phyloP scores from a whole-genome alignment of 64 coral and sea anemone genomes.

The Trachythela sp. region DNA sequence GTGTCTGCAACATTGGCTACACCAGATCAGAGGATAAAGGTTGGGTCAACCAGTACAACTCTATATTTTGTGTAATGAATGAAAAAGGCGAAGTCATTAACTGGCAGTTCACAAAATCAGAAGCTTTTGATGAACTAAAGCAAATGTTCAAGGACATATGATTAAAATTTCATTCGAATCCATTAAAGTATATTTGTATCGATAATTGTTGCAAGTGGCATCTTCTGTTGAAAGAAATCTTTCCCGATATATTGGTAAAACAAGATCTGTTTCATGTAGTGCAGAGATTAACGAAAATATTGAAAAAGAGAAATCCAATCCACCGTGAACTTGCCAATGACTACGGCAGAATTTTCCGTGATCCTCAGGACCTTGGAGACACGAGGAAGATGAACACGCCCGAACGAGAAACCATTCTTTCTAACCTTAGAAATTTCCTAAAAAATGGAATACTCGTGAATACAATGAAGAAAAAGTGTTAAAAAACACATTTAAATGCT shows the following conservation, averaged over 20 bases:
- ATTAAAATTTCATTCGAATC: too few relatives aligned
- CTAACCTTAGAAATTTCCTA: background rate
- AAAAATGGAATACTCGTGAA: background rate
- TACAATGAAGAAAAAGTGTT: background rate
- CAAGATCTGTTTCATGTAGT: slow-evolving; percentile 13
- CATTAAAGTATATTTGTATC: slow-evolving; percentile 18
- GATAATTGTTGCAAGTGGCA: slow-evolving; percentile 7
- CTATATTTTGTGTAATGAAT: slow-evolving; percentile 19
- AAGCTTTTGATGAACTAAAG: background rate
- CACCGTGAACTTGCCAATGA: background rate
- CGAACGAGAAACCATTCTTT: background rate
- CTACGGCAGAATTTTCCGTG: background rate
- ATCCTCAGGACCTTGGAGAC: background rate
- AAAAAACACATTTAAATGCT: background rate
- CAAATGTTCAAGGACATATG: background rate
- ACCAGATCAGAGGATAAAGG: background rate
- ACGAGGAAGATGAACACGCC: background rate
- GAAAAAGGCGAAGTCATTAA: background rate
- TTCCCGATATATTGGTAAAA: background rate
- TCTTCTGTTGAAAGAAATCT: background rate
- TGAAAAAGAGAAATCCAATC: slow-evolving; percentile 3
- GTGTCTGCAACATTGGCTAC: background rate
- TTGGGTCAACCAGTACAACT: slow-evolving; percentile 6
- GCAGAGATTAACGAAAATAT: background rate
- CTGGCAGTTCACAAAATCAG: slow-evolving; percentile 12